A percentile compares a stretch with the other conserved stretches of the same genome.
These are phyloP conservation scores for Parnassius smintheus DNA, from an alignment of 2,888 invertebrate genomes.

Conservation along the genomic window DNA sequence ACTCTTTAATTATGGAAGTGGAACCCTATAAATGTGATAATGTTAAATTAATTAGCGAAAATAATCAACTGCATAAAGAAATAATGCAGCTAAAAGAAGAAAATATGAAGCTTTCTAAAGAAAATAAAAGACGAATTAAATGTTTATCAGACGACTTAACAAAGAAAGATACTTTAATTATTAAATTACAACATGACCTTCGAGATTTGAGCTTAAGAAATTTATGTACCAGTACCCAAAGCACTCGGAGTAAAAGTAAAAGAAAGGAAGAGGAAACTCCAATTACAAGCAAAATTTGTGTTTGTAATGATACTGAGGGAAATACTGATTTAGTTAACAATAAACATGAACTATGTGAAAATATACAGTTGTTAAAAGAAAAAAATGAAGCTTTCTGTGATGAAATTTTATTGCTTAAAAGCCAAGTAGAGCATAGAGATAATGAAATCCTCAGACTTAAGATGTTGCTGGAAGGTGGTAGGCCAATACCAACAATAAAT, in stretches of 20 bases:
- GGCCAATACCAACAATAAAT: constrained; percentile 82
- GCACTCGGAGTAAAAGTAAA: constrained; percentile 66
- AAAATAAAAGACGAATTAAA: constrained; percentile 83
- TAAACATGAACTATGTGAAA: constrained; percentile 63
- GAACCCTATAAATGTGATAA: constrained; percentile 92
- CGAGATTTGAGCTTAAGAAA: constrained; percentile 70
- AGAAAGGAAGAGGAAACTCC: constrained; percentile 50
- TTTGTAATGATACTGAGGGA: constrained; percentile 49
- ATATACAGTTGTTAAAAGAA: constrained; percentile 65
- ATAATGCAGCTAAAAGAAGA: constrained; percentile 84
- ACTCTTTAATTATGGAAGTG: constrained; percentile 84
- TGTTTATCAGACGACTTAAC: constrained; percentile 83
- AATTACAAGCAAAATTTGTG: constrained; percentile 45
- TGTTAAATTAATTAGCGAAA: constrained; percentile 87
- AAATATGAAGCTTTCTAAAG: constrained; percentile 79
- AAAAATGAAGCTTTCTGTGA: constrained; percentile 64
- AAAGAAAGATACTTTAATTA: constrained; percentile 71
- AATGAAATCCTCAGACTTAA: constrained; percentile 86
- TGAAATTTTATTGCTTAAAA: constrained; percentile 62
- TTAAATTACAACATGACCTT: constrained; percentile 67
- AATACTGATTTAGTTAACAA: constrained; percentile 63
- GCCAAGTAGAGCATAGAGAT: constrained; percentile 79
- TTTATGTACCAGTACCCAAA: constrained; percentile 69
- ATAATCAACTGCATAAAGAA: constrained; percentile 86
- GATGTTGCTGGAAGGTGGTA: constrained; percentile 86